Evolutionary conservation across 2,797 vertebrate species (phyloP), one percentile per base, ranked within the genome.

Genomic region (Chelidonichthys spinosus): DNA sequence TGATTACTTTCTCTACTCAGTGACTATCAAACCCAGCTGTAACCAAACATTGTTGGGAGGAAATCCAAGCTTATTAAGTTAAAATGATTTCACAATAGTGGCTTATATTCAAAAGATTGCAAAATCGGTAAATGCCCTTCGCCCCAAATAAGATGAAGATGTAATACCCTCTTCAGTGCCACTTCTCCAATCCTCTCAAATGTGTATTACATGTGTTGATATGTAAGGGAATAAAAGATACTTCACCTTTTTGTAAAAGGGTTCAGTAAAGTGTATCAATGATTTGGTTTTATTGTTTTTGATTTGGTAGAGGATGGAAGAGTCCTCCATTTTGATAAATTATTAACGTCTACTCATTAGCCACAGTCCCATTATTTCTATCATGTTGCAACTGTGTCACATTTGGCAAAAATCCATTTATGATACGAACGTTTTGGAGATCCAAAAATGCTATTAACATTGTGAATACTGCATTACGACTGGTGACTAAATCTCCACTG

Each of bases 101-200:
- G 11, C 36, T 4, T 58, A 61, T 6, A 39, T 55, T 47, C 10
- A 65, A 53, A 46, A 44, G 4, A 47, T 4, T 33, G 14, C 17
- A 62, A 68, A 71, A 33, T 35, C n/a, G 37, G 13, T 42, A 32
- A 49, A 66, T 44, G 18, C 50, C 25, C 4, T 10, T 44, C 35
- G 11, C 53, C 47, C 2, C 14, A 63, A 64, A 55, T 11, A 49
- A 63, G 9, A 37, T 0, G 3, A 14, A 66, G 36, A 72, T 50
- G 2, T 58, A 72, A 70, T 52, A 11, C 58, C 32, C 56, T 42
- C 8, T 64, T 72, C 15, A 35, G 33, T 36, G 56, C 8, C 18
- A 40, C 11, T 3, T 35, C 33, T 63, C 32, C 15, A 35, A 33
- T 33, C 42, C 43, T 42, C 18, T 47, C 6, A 63, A 46, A 50